A percentile compares a stretch with the other conserved stretches of the same genome.
Evolutionary conservation across 2,113 vertebrate species (phyloP).

Genomic region (Mormoops blainvillei): DNA sequence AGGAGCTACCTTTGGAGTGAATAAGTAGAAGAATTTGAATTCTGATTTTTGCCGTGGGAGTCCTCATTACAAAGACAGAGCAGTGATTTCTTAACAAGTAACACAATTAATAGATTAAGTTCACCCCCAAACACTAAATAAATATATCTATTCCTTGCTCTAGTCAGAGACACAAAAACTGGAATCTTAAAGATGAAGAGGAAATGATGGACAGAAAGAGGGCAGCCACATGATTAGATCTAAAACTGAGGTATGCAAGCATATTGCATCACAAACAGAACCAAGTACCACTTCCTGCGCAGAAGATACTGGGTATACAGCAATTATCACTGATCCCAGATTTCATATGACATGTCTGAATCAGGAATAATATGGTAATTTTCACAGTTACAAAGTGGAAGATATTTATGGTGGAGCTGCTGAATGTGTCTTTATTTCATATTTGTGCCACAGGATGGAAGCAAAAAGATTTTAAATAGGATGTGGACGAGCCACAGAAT

Average conservation of each 20-base stretch:
- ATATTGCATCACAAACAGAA: conserved; percentile 1
- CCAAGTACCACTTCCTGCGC: not conserved
- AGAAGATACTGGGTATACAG: conserved; percentile 53
- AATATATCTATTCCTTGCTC: not conserved
- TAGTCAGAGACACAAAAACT: not conserved
- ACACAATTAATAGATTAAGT: not conserved
- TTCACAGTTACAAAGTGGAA: conserved; percentile 77
- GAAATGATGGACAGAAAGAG: conserved; percentile 44
- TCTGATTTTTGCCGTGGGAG: not conserved
- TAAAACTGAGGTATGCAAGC: conserved; percentile 1
- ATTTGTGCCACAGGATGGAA: conserved; percentile 68
- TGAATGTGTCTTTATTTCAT: conserved; percentile 78
- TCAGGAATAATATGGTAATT: conserved; percentile 78
- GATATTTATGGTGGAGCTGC: conserved; percentile 75
- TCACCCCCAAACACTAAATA: not conserved
- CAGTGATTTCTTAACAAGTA: not conserved
- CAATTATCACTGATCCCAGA: conserved; percentile 66
- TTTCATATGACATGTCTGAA: conserved; percentile 71
- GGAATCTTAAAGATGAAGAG: not conserved
- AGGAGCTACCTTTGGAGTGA: not conserved
- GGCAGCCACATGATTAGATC: not conserved
- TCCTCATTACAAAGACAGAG: not conserved
- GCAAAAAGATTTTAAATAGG: conserved; percentile 74
- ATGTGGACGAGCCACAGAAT: conserved; percentile 70
- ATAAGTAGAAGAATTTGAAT: not conserved